phyloP scores from a whole-genome alignment of 2,113 vertebrate species.

The Castor canadensis region DNA sequence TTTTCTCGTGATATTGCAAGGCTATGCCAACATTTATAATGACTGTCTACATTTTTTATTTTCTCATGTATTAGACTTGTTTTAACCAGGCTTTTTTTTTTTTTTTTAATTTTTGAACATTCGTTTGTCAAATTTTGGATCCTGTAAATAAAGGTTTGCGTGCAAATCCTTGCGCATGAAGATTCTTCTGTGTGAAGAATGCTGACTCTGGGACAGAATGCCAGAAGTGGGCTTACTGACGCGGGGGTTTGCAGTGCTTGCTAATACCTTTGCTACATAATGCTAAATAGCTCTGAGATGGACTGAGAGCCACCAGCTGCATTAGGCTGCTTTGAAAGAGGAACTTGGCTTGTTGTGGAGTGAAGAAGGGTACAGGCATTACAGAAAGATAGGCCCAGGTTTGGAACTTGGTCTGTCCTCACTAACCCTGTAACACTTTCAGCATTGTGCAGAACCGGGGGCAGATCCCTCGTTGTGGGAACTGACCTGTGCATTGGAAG shows the following conservation, averaged over 20 bases:
- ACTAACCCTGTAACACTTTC: neutral
- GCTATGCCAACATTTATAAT: neutral
- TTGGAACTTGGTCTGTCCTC: neutral
- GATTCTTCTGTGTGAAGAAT: slow-evolving; percentile 40
- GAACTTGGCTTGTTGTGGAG: neutral
- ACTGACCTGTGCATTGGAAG: neutral
- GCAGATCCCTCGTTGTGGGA: neutral
- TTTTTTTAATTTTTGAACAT: slow-evolving; percentile 26
- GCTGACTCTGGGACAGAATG: slow-evolving; percentile 51
- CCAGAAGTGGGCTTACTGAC: slow-evolving; percentile 55
- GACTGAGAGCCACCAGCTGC: neutral
- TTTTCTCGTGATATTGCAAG: neutral
- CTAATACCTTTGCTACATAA: neutral
- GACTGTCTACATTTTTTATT: neutral
- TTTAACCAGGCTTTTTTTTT: neutral
- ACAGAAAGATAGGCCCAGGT: neutral
- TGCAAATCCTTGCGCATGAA: slow-evolving; percentile 22
- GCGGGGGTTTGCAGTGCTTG: neutral
- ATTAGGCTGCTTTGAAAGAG: neutral
- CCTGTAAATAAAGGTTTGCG: slow-evolving; percentile 14
- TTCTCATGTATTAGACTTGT: too few species aligned
- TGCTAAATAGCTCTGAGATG: neutral
- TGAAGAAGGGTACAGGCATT: neutral
- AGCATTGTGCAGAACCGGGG: neutral
- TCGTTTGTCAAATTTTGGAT: slow-evolving; percentile 31